These are phyloP conservation scores for Linyphia triangularis DNA, from an alignment of 2,888 invertebrate species.

Conservation along the genomic window DNA sequence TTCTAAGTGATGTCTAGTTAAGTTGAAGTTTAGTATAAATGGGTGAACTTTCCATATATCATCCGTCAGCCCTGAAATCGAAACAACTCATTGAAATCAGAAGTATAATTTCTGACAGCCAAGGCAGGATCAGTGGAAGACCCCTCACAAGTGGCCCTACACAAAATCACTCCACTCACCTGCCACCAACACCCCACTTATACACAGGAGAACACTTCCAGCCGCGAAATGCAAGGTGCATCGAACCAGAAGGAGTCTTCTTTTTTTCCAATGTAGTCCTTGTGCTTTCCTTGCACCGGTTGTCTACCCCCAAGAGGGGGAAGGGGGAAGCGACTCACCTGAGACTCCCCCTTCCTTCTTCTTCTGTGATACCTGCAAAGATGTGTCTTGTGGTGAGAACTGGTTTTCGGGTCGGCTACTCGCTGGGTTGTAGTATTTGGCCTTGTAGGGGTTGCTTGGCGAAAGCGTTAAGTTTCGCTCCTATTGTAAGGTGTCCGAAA, in stretches of 20 bases:
- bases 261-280: background rate
- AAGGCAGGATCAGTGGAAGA: background rate
- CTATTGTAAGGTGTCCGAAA: no score
- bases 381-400: conserved; percentile 26
- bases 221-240: conserved; percentile 31
- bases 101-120: conserved; percentile 18
- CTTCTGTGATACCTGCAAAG: background rate
- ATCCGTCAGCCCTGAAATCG: no score
- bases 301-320: background rate
- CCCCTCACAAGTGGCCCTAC: background rate
- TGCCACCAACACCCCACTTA: background rate
- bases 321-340: conserved; percentile 9
- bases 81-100: no score
- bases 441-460: conserved; percentile 1
- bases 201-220: background rate
- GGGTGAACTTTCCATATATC: no score
- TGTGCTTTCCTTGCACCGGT: conserved; percentile 33
- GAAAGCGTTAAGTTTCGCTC: background rate
- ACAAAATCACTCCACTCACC: background rate
- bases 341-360: background rate
- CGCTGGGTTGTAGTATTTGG: conserved; percentile 21
- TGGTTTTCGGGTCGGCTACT: conserved; percentile 8
- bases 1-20: no score
- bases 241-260: conserved; percentile 39
- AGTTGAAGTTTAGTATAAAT: no score